Evolutionary conservation across 2,797 vertebrate species (phyloP), one percentile per base, ranked within the genome.

Genomic region (Dryobates pubescens): DNA sequence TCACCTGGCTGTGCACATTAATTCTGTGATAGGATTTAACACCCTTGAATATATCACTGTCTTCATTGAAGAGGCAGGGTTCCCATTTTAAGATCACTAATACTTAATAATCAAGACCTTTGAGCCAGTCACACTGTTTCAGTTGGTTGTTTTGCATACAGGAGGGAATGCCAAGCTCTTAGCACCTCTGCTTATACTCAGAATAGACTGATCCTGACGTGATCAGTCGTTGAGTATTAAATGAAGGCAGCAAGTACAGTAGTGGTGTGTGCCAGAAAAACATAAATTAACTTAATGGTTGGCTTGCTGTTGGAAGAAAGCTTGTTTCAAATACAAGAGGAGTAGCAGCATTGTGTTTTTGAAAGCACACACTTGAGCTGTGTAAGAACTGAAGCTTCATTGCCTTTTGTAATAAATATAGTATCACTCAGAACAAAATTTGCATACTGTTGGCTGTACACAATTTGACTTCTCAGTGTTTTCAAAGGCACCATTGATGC

Each of bases 371-470:
- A 4, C 10, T 83, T 77, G 19, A 77, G 7, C 53, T 82, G 7
- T 72, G 6, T 57, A 32, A 78, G 54, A 73, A 84, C 22, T 56
- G 32, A 45, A 81, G 69, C 12, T 57, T 68, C 34, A 76, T 71
- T 78, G 63, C 38, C n/a, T 86, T 63, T 47, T 81, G 11, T 58
- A 22, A 53, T 68, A 38, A 80, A 27, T 41, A 7, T 6, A 53
- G 8, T 38, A 6, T 62, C 27, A 4, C 32, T 59, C 45, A 47
- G 65, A 86, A 30, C 36, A 63, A 64, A 68, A 18, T 32, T 85
- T 76, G 6, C 7, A 0, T 62, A 7, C 2, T 3, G 8, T 64
- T 78, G 54, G 36, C 47, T 3, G 1, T 17, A 53, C 1, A 4
- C 15, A 71, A 68, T 69, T 86, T 5, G 41, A 9, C 27, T 75